Base-by-base conservation (phyloP, 2,113 vertebrate species). In the Arizona elegans region DNA sequence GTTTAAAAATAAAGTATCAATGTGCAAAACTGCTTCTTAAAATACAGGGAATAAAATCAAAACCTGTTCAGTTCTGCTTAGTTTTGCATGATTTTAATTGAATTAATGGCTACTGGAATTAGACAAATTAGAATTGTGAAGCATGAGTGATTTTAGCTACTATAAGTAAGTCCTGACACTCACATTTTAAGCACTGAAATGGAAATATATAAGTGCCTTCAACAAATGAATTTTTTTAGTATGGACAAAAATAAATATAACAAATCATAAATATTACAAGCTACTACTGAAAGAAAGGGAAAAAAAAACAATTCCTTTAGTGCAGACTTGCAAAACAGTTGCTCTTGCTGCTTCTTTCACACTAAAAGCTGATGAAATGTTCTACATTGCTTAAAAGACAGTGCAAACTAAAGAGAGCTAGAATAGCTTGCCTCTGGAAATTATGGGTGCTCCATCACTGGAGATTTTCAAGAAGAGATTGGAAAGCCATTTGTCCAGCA, bases 1-100 rank as follows among this genome's bases (percentile, higher is more conserved):
- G 93, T 96, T 97, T 96, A 97, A 97, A 97, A 95, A 96, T 96
- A 97, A 96, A 97, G 96, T 97, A 96, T 94, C 94, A 95, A 94
- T 96, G 95, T 95, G 97, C 88, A 96, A 90, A 92, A 87, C 8
- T 94, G 94, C 94, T 97, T 95, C 94, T 96, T 96, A 94, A 94
- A 95, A 93, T 97, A 93, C 96, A 94, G 92, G 92, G 86, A 92
- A 93, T 92, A 6, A 96, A 97, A 94, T 97, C 93, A 94, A 97
- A 97, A 59, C 55, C 88, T 93, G 43, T 88, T 90, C 89, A 90
- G 92, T 90, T 94, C 94, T 96, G 92, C 94, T 96, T 97, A 90
- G 47, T 96, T 97, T 96, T 96, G 93, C 90, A 96, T 96, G 95
- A n/a, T 94, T 96, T 97, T 96, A 97, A 97, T 96, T 94, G 96